Conservation (phyloP, 2,113 vertebrate genomes). For the Calypte anna region DNA sequence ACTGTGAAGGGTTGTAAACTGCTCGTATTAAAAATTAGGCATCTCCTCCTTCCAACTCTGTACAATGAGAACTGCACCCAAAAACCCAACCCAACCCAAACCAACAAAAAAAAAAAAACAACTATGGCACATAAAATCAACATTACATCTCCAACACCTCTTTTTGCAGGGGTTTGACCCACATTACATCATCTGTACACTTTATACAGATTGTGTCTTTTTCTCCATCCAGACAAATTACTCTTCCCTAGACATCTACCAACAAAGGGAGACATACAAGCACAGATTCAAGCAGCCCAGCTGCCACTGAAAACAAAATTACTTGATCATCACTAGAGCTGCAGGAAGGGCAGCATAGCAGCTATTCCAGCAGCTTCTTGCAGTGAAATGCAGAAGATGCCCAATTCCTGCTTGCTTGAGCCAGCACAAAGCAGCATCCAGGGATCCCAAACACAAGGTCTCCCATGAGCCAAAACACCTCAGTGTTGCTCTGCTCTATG, state of each 20-base stretch:
- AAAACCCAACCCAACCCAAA: too few relatives aligned
- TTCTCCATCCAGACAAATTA: neutral
- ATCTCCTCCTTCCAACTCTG: slow-evolving; percentile 16
- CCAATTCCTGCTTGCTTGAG: neutral
- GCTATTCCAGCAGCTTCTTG: neutral
- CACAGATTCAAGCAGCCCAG: neutral
- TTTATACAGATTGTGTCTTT: slow-evolving; percentile 11
- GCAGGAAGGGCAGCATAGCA: neutral
- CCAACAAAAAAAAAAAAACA: neutral
- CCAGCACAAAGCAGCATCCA: neutral
- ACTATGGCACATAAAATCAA: slow-evolving; percentile 53
- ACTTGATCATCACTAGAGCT: neutral
- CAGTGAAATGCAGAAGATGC: neutral
- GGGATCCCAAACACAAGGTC: neutral
- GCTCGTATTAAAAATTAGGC: slow-evolving; percentile 73
- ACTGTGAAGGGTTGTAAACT: slow-evolving; percentile 73
- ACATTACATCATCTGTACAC: neutral
- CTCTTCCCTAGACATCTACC: neutral
- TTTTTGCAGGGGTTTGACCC: slow-evolving; percentile 21
- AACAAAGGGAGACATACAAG: neutral
- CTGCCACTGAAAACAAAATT: neutral
- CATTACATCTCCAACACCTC: slow-evolving; percentile 7
- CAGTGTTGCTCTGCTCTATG: neutral
- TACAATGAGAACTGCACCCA: neutral
- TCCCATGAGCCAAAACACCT: neutral